Evolutionary conservation across 30 jellyfish, hydroid and myxozoan genomes (phyloP).

Genomic region (Rhopilema esculentum): DNA sequence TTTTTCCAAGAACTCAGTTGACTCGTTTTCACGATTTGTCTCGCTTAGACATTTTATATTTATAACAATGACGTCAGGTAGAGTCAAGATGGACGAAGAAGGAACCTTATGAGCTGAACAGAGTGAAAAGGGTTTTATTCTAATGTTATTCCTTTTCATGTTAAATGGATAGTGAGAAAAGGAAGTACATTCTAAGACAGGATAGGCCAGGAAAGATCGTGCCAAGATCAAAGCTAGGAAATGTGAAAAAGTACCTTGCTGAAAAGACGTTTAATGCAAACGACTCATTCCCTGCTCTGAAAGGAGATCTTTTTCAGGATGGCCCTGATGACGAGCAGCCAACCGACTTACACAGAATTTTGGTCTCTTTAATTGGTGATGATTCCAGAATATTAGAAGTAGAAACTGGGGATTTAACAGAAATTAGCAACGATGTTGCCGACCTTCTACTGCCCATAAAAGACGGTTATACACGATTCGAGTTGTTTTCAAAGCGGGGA

Average conservation of each 20-base stretch:
- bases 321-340: slow-evolving; percentile 39
- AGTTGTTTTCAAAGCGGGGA: slow-evolving; percentile 22
- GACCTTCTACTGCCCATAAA: slow-evolving; percentile 49
- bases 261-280: slow-evolving; percentile 4
- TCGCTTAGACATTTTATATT: not conserved
- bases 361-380: slow-evolving; percentile 30
- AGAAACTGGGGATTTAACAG: slow-evolving; percentile 21
- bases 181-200: slow-evolving; percentile 27
- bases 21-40: slow-evolving; percentile 9
- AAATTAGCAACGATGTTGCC: slow-evolving; percentile 29
- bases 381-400: slow-evolving; percentile 34
- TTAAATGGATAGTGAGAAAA: not conserved
- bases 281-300: slow-evolving; percentile 24
- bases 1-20: not conserved
- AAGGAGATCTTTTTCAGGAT: slow-evolving; percentile 61
- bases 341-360: slow-evolving; percentile 4
- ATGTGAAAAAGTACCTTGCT: not conserved
- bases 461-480: slow-evolving; percentile 31
- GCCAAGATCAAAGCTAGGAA: not conserved
- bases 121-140: not conserved
- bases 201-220: slow-evolving; percentile 51
- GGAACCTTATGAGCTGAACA: not conserved
- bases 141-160: not conserved
- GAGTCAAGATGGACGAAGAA: not conserved
- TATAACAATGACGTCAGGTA: slow-evolving; percentile 6